Evolutionary conservation across 2,888 invertebrate genomes (phyloP), one percentile per base, ranked within the genome.

Genomic region (Pandemis cinnamomeana): DNA sequence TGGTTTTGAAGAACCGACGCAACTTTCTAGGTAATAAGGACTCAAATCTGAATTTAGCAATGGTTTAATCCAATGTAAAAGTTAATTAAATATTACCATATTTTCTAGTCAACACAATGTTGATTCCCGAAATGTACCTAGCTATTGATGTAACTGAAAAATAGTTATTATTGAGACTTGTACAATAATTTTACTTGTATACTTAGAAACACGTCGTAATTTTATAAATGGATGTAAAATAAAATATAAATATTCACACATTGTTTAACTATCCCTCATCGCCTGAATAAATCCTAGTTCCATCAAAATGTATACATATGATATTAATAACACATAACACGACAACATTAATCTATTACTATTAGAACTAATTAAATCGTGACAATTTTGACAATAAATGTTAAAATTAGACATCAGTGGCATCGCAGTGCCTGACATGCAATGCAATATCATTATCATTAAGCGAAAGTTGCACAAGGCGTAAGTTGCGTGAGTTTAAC

Each of bases 201-300:
- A 73, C 75, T 76, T 80, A 78, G 74, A 58, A 78, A 73, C 71
- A 75, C 72, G 77, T 67, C 75, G 82, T 85, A 85, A 84, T 86
- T 88, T 88, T 90, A 86, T 86, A 88, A 87, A 87, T 89, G 80
- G 83, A 85, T 90, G 90, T 89, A 88, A 86, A 88, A 84, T 85
- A 87, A 84, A 86, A 80, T 72, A 78, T 81, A 77, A 81, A 77
- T 73, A 55, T 76, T 46, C 36, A 60, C 48, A 7, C 51, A 60
- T 76, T 76, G 80, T 76, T 75, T 74, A 75, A 77, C 73, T 55
- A 51, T 6, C 51, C 51, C n/a, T 6, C 13, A 51, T 51, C 5
- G 51, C 13, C 51, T 46, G 46, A 11, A 46, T 11, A 46, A 46
- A 46, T 46, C 46, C 3, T 44, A 20, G 42, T 64, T 42, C 13